A percentile compares a stretch with the other conserved stretches of the same genome.
phyloP scores from a whole-genome alignment of 2,888 invertebrate species.

The Zhuqinia jingwanae region DNA sequence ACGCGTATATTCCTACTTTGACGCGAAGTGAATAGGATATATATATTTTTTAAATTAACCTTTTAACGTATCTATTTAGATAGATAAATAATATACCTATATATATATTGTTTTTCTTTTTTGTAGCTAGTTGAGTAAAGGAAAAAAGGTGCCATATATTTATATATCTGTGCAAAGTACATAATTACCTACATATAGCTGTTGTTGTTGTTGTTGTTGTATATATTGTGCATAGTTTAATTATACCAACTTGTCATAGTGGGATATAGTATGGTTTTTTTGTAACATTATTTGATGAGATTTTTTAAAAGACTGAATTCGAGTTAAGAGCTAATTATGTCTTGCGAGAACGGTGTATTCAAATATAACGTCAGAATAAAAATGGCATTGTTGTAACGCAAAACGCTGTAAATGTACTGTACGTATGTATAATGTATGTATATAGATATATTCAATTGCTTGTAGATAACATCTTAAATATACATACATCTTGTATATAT shows the following conservation, averaged over 20 bases:
- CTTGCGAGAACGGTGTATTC: not conserved
- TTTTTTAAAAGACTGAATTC: slow-evolving; percentile 2
- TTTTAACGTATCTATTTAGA: no score
- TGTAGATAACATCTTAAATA: not conserved
- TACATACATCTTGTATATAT: not conserved
- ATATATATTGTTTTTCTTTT: no score
- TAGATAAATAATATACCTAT: no score
- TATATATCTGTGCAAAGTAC: no score
- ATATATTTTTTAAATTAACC: no score
- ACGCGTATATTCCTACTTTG: no score
- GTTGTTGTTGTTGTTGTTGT: not conserved
- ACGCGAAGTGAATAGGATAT: no score
- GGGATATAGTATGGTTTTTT: slow-evolving; percentile 24
- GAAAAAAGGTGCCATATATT: no score
- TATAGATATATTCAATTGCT: not conserved
- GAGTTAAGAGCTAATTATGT: not conserved
- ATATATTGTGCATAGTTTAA: not conserved
- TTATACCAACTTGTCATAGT: slow-evolving; percentile 19
- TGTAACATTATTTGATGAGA: slow-evolving; percentile 2
- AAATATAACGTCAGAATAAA: slow-evolving; percentile 37
- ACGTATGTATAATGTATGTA: not conserved
- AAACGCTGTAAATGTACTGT: slow-evolving; percentile 13
- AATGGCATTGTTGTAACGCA: slow-evolving; percentile 36
- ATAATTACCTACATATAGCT: not conserved
- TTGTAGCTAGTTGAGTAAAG: no score